Conservation (phyloP, 1,140 invertebrate genomes). For the Zaprionus tsacasi region DNA sequence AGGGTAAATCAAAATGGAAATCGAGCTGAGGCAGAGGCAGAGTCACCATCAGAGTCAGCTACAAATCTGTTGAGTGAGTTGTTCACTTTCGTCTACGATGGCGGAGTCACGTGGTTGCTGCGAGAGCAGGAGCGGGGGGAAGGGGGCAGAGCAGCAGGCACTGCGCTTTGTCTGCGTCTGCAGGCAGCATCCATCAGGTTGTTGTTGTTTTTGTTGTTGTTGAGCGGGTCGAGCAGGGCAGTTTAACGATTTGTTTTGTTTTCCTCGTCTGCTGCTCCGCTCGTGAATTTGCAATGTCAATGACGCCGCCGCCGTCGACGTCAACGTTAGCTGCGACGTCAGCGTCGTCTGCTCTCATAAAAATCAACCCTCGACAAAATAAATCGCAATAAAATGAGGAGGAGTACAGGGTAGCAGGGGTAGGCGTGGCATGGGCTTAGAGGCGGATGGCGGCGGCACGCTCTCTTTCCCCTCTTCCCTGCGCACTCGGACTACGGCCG, state of each 20-base stretch:
- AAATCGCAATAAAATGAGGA: conserved; percentile 66
- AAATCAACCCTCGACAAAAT: conserved; percentile 74
- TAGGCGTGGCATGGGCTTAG: conserved; percentile 47
- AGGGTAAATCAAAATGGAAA: conserved; percentile 2
- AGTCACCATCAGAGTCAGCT: conserved; percentile 1
- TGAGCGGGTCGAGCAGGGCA: conserved; percentile 12
- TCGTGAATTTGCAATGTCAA: conserved; percentile 76
- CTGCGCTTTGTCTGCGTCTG: conserved; percentile 27
- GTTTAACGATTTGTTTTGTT: conserved; percentile 79
- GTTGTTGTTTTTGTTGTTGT: not conserved
- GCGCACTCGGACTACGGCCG: not conserved
- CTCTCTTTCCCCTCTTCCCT: not conserved
- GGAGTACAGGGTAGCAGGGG: conserved; percentile 8
- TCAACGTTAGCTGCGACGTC: not conserved
- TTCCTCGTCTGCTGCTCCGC: conserved; percentile 48
- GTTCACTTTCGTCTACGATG: conserved; percentile 51
- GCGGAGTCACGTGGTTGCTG: conserved; percentile 18
- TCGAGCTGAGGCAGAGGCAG: not conserved
- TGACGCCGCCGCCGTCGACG: conserved; percentile 57
- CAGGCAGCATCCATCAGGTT: conserved; percentile 58
- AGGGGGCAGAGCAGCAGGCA: not conserved
- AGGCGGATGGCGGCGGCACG: conserved; percentile 18
- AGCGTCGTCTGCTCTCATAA: conserved; percentile 61
- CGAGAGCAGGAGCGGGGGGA: not conserved
- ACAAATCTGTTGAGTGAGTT: conserved; percentile 47